Conservation (phyloP, 2,797 vertebrate genomes). For the Etheostoma perlongum region DNA sequence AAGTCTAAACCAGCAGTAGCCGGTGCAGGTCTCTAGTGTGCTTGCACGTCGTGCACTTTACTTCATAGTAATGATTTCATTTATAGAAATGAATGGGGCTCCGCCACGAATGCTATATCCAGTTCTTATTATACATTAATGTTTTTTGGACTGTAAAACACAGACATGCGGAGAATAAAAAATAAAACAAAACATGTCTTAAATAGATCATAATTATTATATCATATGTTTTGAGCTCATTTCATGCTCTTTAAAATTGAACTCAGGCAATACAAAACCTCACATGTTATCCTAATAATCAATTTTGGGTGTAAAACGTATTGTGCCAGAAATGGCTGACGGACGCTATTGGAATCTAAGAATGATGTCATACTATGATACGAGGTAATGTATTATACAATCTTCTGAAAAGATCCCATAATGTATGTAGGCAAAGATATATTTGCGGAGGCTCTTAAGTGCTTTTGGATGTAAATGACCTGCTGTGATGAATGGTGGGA, state of each 20-base stretch:
- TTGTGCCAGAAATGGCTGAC: constrained; percentile 16
- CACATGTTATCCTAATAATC: neutral
- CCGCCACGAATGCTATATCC: too few species aligned
- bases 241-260: neutral
- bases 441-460: constrained; percentile 65
- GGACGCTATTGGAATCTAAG: neutral
- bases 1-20: too few species aligned
- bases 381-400: constrained; percentile 49
- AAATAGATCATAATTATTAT: neutral
- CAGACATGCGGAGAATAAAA: neutral
- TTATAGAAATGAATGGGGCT: too few species aligned
- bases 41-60: too few species aligned
- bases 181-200: neutral
- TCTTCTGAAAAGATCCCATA: constrained; percentile 60
- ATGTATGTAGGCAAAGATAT: constrained; percentile 71
- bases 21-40: too few species aligned
- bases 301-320: neutral
- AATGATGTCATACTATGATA: constrained; percentile 27
- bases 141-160: neutral
- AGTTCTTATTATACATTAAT: too few species aligned
- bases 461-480: constrained; percentile 80
- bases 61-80: too few species aligned
- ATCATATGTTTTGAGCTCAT: neutral
- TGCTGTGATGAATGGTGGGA: constrained; percentile 73
- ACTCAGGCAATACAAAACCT: constrained; percentile 19